These are phyloP conservation scores for Drosophila imparisetae DNA, from an alignment of 2,888 invertebrate species.

Conservation along the genomic window DNA sequence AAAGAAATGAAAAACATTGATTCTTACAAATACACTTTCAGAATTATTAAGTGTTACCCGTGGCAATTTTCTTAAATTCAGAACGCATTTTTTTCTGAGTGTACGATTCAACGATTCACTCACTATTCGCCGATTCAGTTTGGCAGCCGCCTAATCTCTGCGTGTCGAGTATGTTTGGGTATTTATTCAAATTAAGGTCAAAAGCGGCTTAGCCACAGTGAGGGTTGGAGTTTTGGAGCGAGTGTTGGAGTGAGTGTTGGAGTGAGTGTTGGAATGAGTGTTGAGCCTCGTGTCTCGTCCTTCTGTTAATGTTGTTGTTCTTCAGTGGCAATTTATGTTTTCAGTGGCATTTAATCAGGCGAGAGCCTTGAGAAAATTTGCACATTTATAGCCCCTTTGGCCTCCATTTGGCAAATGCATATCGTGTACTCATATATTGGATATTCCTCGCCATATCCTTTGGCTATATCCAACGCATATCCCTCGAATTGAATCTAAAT, in stretches of 20 bases:
- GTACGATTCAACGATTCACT: conserved; percentile 1
- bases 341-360: conserved; percentile 70
- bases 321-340: conserved; percentile 70
- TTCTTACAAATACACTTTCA: neutral
- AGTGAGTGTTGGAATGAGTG: conserved; percentile 1
- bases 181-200: conserved; percentile 78
- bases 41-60: neutral
- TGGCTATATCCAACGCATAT: conserved; percentile 40
- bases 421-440: conserved; percentile 33
- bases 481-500: conserved; percentile 72
- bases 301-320: conserved; percentile 52
- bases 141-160: conserved; percentile 51
- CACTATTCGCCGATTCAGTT: conserved; percentile 28
- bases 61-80: neutral
- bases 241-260: neutral
- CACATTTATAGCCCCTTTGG: conserved; percentile 64
- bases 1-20: neutral
- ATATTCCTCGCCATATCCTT: conserved; percentile 39
- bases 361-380: conserved; percentile 56
- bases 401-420: conserved; percentile 35
- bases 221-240: neutral
- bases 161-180: conserved; percentile 47
- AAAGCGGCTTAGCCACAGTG: conserved; percentile 24
- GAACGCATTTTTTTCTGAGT: neutral
- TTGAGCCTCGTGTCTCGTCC: conserved; percentile 19